Base-by-base conservation (phyloP, 2,888 invertebrate genomes). In the Rhabditophanes sp. region DNA sequence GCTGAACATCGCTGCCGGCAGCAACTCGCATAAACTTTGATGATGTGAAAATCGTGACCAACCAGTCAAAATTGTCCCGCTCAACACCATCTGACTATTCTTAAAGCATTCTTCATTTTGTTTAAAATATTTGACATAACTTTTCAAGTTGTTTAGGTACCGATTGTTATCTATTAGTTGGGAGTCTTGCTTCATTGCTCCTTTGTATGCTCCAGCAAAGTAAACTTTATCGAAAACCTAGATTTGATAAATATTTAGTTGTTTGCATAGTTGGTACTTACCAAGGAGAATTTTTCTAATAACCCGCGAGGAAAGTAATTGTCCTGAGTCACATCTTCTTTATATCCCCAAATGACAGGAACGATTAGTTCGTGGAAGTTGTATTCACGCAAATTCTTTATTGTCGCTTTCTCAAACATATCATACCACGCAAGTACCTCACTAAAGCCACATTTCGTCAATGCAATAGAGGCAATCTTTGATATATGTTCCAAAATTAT, bases 191-290 rank as follows among this genome's bases (percentile, higher is more conserved):
- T 6, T 14, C 6, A 8, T 26, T 0, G 83, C 81, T 1, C 82
- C 84, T 70, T 83, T 84, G 58, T 77, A 84, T 0, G 83, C 82
- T 39, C 80, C 77, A 0, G 80, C 82, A 25, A 78, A 72, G 81
- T 82, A 82, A 15, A 82, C 68, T 22, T 73, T 72, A 2, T 72
- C 68, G 65, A 82, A 83, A 7, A 78, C 65, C 35, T 68, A 66
- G 7, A 48, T 36, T 21, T 3, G n/a, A 14, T 2, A 15, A 16
- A 16, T 15, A 8, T 22, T 22, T 9, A 6, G n/a, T 5, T 17
- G 6, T 11, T 15, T n/a, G 9, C 18, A 15, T 22, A 3, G 18
- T 7, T 4, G 12, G 6, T 14, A 15, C 28, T 26, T 19, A 47
- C 50, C 33, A 49, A 25, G 4, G 25, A 18, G n/a, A 50, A 43